Percentiles rank a stretch among this genome's conserved stretches.
These are phyloP conservation scores for Colius striatus DNA, from an alignment of 2,113 vertebrate genomes.

Conservation along the genomic window DNA sequence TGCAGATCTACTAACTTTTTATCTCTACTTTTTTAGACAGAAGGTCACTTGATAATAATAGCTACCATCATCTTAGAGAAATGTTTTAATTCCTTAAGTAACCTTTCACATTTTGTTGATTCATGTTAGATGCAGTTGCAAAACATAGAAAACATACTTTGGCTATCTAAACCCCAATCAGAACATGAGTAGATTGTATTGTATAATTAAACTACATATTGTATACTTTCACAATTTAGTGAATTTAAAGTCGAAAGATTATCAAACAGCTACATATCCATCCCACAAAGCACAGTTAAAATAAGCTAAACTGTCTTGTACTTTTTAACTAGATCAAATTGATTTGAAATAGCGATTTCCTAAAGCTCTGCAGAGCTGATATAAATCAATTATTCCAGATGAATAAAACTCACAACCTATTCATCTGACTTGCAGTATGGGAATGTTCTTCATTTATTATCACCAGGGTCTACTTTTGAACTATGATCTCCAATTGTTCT, in stretches of 20 bases:
- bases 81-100: neutral
- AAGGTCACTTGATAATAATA: neutral
- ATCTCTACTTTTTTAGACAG: neutral
- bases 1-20: neutral
- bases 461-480: neutral
- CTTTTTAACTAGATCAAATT: conserved; percentile 51
- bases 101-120: neutral
- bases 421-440: conserved; percentile 12
- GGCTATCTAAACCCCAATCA: neutral
- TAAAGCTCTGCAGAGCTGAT: conserved; percentile 45
- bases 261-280: neutral
- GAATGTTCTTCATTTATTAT: conserved; percentile 29
- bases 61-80: neutral
- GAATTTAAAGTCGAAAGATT: conserved; percentile 41
- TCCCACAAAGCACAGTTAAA: conserved; percentile 33
- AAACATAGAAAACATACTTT: neutral
- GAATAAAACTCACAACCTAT: conserved; percentile 15
- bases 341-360: conserved; percentile 55
- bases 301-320: conserved; percentile 44
- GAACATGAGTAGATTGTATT: neutral
- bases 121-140: neutral
- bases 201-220: neutral
- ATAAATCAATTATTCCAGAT: conserved; percentile 58
- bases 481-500: neutral
- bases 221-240: neutral